These are phyloP conservation scores for Hirtodrosophila duncani DNA, from an alignment of 2,888 invertebrate species.

Conservation along the genomic window DNA sequence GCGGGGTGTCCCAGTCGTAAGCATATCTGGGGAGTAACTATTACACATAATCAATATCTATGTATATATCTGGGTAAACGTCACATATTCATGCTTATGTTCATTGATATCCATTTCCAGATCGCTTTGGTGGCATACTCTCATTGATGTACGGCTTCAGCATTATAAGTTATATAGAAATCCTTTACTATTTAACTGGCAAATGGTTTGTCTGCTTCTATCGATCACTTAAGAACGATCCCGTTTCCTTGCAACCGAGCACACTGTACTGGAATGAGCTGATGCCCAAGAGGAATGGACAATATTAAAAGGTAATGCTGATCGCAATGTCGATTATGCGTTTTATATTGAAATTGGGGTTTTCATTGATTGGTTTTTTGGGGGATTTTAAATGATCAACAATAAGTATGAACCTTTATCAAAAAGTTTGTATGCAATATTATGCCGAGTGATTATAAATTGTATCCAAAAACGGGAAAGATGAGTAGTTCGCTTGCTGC, in stretches of 20 bases:
- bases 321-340: not conserved
- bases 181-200: constrained; percentile 72
- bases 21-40: no score
- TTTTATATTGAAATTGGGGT: constrained; percentile 26
- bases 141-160: constrained; percentile 77
- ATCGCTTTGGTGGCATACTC: constrained; percentile 76
- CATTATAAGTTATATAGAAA: constrained; percentile 74
- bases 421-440: constrained; percentile 45
- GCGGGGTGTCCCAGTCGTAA: no score
- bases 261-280: constrained; percentile 47
- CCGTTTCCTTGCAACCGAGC: not conserved
- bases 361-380: no score
- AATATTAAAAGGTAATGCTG: not conserved
- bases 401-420: constrained; percentile 51
- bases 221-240: constrained; percentile 14
- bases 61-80: no score
- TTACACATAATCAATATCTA: no score
- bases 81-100: not conserved
- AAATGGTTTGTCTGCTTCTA: constrained; percentile 67
- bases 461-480: constrained; percentile 4
- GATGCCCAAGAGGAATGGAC: constrained; percentile 9
- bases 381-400: constrained; percentile 41
- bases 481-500: not conserved
- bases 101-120: constrained; percentile 40
- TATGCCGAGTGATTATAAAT: no score